Evolutionary conservation across 2,888 invertebrate genomes (phyloP).

Genomic region (Fragum sueziense): DNA sequence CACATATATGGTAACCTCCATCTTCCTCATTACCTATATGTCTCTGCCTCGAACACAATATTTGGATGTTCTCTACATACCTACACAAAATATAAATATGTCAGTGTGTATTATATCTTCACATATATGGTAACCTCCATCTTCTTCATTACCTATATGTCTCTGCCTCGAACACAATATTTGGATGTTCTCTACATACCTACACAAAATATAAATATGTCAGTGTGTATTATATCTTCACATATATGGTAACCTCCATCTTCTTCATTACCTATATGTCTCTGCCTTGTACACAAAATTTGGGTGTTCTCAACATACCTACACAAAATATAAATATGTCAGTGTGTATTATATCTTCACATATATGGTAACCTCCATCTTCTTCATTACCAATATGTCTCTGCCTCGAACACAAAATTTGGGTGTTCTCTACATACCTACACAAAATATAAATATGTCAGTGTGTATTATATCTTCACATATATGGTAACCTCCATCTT

Average conservation of each 20-base stretch:
- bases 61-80: conserved; percentile 24
- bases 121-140: conserved; percentile 28
- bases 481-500: conserved; percentile 27
- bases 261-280: conserved; percentile 24
- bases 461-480: conserved; percentile 22
- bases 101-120: conserved; percentile 17
- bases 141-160: conserved; percentile 26
- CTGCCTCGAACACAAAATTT: not conserved
- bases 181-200: conserved; percentile 26
- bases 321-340: no score
- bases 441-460: no score
- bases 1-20: conserved; percentile 28
- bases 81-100: no score
- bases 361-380: conserved; percentile 16
- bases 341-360: no score
- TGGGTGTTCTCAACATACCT: conserved; percentile 27
- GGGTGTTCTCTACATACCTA: conserved; percentile 16
- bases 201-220: no score
- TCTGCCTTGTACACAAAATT: not conserved
- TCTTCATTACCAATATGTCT: conserved; percentile 10
- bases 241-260: conserved; percentile 29
- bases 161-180: not conserved
- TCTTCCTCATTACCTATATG: conserved; percentile 28
- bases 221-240: conserved; percentile 18
- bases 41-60: not conserved